Conservation (phyloP, 2,113 vertebrate species). For the Mustelus asterias region DNA sequence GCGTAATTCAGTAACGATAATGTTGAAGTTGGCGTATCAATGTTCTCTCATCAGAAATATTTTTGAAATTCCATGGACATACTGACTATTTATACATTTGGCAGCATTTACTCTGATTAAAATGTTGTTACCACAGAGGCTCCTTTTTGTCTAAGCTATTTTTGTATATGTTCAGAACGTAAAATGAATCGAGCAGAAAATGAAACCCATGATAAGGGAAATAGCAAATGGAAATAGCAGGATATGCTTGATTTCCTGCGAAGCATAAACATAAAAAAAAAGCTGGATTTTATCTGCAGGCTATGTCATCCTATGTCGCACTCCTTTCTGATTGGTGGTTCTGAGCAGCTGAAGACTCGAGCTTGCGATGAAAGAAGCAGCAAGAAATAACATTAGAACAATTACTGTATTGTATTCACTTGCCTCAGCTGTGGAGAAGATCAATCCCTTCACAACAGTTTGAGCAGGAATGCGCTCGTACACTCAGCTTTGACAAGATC, state of each 20-base stretch:
- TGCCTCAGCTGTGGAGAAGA: conserved; percentile 47
- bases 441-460: conserved; percentile 43
- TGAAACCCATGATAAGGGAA: not conserved
- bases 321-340: conserved; percentile 38
- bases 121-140: not conserved
- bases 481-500: not conserved
- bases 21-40: not conserved
- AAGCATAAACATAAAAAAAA: not conserved
- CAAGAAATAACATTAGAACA: conserved; percentile 40
- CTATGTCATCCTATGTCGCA: not conserved
- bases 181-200: conserved; percentile 13
- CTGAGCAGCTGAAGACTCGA: conserved; percentile 46
- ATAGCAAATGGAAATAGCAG: not conserved
- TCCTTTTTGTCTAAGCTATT: not conserved
- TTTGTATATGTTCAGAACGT: not conserved
- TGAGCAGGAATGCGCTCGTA: conserved; percentile 39
- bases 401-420: conserved; percentile 44
- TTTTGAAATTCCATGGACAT: not conserved
- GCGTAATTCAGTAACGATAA: not conserved
- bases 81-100: not conserved
- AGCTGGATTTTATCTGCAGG: conserved; percentile 37
- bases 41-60: not conserved
- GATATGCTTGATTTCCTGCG: not conserved
- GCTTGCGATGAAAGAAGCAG: conserved; percentile 39
- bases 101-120: not conserved